Evolutionary conservation across 2,888 invertebrate species (phyloP).

Genomic region (Ecdyonurus torrentis): DNA sequence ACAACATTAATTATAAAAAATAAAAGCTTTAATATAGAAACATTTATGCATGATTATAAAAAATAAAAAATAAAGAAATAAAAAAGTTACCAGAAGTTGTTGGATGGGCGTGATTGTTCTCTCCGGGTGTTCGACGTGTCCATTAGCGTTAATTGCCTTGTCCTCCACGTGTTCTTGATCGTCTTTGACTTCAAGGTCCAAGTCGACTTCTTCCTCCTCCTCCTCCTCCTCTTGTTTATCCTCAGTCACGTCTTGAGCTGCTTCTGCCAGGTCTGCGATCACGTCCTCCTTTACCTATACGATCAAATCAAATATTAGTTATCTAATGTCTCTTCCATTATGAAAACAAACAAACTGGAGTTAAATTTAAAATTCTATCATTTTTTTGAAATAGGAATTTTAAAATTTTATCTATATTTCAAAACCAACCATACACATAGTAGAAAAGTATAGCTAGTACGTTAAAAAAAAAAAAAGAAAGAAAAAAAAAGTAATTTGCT

Average conservation of each 20-base stretch:
- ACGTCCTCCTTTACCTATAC: too few relatives aligned
- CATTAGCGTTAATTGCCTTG: neutral
- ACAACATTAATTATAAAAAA: neutral
- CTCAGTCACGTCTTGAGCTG: neutral
- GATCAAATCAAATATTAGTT: too few relatives aligned
- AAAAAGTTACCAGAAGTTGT: neutral
- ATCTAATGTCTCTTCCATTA: too few relatives aligned
- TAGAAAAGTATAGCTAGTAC: too few relatives aligned
- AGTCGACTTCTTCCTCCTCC: neutral
- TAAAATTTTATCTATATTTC: too few relatives aligned
- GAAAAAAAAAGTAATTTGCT: too few relatives aligned
- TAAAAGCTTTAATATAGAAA: too few relatives aligned
- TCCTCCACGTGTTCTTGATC: neutral
- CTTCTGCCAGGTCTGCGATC: neutral
- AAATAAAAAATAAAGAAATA: neutral
- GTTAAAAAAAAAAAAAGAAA: too few relatives aligned
- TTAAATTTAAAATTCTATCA: too few relatives aligned
- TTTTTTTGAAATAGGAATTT: too few relatives aligned
- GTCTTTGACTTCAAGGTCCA: neutral
- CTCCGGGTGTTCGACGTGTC: neutral
- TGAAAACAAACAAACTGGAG: too few relatives aligned
- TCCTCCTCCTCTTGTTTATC: neutral
- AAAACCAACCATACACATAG: too few relatives aligned
- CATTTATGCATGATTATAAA: neutral
- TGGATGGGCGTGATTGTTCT: neutral